A percentile compares a stretch with the other conserved stretches of the same genome.
phyloP scores from a whole-genome alignment of 2,113 vertebrate species.

The Paraplagusia blochii region DNA sequence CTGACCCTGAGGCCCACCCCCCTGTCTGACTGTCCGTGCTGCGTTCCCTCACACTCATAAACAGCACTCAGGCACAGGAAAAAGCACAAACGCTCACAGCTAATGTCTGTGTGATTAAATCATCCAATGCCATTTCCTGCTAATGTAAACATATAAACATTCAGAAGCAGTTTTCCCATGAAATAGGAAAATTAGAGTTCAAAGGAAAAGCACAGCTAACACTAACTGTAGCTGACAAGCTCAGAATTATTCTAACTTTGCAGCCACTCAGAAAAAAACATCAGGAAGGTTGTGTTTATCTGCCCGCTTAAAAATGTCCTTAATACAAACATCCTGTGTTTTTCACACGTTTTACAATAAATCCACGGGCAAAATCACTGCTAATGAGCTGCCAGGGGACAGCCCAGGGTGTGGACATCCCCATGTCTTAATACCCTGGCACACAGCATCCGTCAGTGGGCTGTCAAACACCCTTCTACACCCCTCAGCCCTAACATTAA shows the following conservation, averaged over 20 bases:
- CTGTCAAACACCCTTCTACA: conserved; percentile 13
- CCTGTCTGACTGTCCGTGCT: not conserved
- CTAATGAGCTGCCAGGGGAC: conserved; percentile 50
- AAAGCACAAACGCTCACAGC: not conserved
- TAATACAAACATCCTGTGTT: conserved; percentile 13
- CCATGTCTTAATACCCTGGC: conserved; percentile 12
- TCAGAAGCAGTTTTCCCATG: conserved; percentile 7
- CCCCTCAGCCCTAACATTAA: conserved; percentile 16
- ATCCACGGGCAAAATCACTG: conserved; percentile 23
- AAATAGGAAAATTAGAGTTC: not conserved
- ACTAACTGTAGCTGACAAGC: conserved; percentile 12
- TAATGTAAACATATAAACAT: conserved; percentile 13
- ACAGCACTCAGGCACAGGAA: not conserved
- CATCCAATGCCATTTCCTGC: conserved; percentile 1
- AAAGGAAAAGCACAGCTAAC: not conserved
- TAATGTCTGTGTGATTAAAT: conserved; percentile 8
- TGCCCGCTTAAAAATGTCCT: conserved; percentile 16
- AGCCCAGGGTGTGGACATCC: conserved; percentile 37
- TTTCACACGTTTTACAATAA: conserved; percentile 21
- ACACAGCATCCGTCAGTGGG: conserved; percentile 14
- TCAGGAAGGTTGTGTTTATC: conserved; percentile 4
- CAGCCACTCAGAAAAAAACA: conserved; percentile 19
- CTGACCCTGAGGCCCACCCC: conserved; percentile 3
- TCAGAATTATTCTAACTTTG: conserved; percentile 32
- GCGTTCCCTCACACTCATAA: not conserved